These are phyloP conservation scores for Sebastes nivosus DNA, from an alignment of 2,797 vertebrate species.

Conservation along the genomic window DNA sequence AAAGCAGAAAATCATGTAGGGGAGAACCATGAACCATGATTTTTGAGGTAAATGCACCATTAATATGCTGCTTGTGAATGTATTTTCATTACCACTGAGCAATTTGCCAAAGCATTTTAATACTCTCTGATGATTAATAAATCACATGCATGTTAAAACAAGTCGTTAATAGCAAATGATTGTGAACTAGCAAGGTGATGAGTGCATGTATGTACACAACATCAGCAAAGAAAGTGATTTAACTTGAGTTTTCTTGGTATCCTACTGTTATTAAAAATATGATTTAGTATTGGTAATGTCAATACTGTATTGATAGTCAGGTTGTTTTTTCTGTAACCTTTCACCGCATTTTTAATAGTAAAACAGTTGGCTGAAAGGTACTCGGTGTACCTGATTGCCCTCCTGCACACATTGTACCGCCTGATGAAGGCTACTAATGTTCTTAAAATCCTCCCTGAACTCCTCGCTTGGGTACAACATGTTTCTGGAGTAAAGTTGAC, in stretches of 20 bases:
- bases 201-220: not conserved
- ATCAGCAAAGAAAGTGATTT: not conserved
- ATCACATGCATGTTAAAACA: not conserved
- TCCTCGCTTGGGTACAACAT: conserved; percentile 26
- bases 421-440: conserved; percentile 15
- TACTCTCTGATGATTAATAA: not conserved
- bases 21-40: not conserved
- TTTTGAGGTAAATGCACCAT: not conserved
- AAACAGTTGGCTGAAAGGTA: not conserved
- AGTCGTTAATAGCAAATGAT: not conserved
- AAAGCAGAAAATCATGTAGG: not conserved
- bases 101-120: not conserved
- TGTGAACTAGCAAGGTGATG: not conserved
- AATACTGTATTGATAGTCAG: not conserved
- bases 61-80: not conserved
- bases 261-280: not conserved
- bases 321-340: not conserved
- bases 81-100: not conserved
- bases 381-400: not conserved
- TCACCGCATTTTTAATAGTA: not conserved
- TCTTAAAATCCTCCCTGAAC: conserved; percentile 26
- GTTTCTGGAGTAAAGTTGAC: conserved; percentile 72
- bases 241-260: not conserved
- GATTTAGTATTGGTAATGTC: not conserved
- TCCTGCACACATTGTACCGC: conserved; percentile 8